Base-by-base conservation (phyloP, 2,888 invertebrate species). In the Gasteruption jaculator region DNA sequence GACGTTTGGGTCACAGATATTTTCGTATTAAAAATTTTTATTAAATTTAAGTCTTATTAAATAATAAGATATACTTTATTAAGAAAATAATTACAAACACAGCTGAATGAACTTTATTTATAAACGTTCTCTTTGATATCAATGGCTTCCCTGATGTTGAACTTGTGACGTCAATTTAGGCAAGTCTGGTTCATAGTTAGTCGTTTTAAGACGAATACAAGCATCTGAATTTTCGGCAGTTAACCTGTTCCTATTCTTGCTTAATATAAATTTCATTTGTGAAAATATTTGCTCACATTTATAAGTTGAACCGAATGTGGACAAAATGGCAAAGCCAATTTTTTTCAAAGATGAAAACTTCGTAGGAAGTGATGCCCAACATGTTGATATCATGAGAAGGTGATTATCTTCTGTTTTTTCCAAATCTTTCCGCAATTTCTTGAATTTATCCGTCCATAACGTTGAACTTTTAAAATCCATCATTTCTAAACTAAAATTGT, bases 141-240 rank as follows among this genome's bases (percentile, higher is more conserved):
- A 27, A 29, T 41, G 29, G 29, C 10, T 21, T n/a, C n/a, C n/a
- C n/a, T 14, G 26, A 36, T 40, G 33, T 40, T 40, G 33, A 40
- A 40, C 40, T 41, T 41, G 41, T 41, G 29, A 41, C 29, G 29
- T 41, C 25, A 31, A 19, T 41, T 41, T 30, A 27, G 29, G n/a
- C n/a, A n/a, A n/a, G n/a, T n/a, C n/a, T 40, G 27, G 21, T 27
- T 26, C 34, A 27, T 40, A 40, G 34, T 40, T 22, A 38, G 26
- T 33, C 32, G 39, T 39, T 32, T 39, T 26, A 26, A 39, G 33
- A 26, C 20, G 20, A 39, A 38, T 24, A 38, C 24, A 38, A 31
- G 26, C 27, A 40, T 40, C 33, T 40, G 40, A 33, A 26, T 32
- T 40, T 33, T 33, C 33, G 33, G 14, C 33, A 32, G 16, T 30